Conservation (phyloP, 2,113 vertebrate genomes). For the Phasianus colchicus region DNA sequence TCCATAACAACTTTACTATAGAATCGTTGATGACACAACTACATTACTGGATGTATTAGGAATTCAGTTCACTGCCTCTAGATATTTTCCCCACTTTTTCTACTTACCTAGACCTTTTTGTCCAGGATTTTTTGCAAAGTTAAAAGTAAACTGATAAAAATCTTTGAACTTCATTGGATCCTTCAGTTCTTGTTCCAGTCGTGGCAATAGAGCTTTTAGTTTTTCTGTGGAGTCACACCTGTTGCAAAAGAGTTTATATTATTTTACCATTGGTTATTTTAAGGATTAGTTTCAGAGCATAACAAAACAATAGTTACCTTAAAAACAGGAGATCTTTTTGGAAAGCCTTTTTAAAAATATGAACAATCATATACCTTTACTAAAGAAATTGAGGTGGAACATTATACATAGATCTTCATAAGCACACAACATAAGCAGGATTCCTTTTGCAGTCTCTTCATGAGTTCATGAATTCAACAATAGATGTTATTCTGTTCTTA, state of each 20-base stretch:
- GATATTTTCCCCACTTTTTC: not conserved
- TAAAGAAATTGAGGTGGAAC: not conserved
- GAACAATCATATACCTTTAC: not conserved
- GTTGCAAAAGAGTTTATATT: constrained; percentile 35
- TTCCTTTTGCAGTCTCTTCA: not conserved
- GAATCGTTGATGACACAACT: not conserved
- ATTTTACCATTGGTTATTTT: not conserved
- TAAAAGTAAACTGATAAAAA: constrained; percentile 98
- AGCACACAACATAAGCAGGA: not conserved
- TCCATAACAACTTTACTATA: not conserved
- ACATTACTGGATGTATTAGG: not conserved
- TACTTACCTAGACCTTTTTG: constrained; percentile 95
- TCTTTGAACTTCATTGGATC: constrained; percentile 93
- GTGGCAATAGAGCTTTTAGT: constrained; percentile 88
- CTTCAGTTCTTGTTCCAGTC: constrained; percentile 94
- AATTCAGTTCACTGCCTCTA: not conserved
- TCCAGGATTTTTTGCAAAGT: constrained; percentile 95
- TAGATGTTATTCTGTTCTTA: not conserved
- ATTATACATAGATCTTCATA: not conserved
- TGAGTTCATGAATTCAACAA: not conserved
- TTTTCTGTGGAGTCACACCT: constrained; percentile 95
- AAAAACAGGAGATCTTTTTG: not conserved
- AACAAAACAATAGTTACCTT: not conserved
- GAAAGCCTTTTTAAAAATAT: not conserved
- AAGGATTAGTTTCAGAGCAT: not conserved